Conservation (phyloP, 2,888 invertebrate species). For the Formica aserva region DNA sequence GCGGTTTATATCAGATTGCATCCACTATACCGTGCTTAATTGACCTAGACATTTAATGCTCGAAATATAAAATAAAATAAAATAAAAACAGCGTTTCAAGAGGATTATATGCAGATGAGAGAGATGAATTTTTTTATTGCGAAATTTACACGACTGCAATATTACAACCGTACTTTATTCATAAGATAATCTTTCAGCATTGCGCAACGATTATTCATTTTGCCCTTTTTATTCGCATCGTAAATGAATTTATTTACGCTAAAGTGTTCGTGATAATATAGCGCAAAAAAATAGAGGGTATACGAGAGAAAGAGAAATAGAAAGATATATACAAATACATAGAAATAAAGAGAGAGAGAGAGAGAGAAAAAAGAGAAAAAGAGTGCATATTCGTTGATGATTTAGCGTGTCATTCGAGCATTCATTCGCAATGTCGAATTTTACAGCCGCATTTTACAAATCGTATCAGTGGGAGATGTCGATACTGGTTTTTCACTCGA, state of each 20-base stretch:
- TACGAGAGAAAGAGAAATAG: background rate
- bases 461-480: slow-evolving; percentile 18
- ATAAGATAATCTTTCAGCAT: background rate
- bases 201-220: background rate
- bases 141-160: slow-evolving; percentile 7
- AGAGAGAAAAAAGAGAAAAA: background rate
- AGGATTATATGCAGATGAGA: background rate
- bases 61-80: slow-evolving; percentile 1
- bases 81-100: slow-evolving; percentile 5
- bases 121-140: background rate
- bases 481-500: slow-evolving; percentile 34
- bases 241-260: slow-evolving; percentile 21
- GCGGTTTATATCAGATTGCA: background rate
- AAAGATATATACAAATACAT: background rate
- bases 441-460: slow-evolving; percentile 29
- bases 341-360: background rate
- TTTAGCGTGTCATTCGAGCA: slow-evolving; percentile 28
- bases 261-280: slow-evolving; percentile 19
- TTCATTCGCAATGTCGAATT: slow-evolving; percentile 23
- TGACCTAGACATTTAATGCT: slow-evolving; percentile 11
- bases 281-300: slow-evolving; percentile 12
- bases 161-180: background rate
- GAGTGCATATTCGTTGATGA: background rate
- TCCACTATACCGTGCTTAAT: background rate
- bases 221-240: background rate